A percentile compares a stretch with the other conserved stretches of the same genome.
Evolutionary conservation across 2,797 vertebrate genomes (phyloP).

Genomic region (Cetoscarus ocellatus): DNA sequence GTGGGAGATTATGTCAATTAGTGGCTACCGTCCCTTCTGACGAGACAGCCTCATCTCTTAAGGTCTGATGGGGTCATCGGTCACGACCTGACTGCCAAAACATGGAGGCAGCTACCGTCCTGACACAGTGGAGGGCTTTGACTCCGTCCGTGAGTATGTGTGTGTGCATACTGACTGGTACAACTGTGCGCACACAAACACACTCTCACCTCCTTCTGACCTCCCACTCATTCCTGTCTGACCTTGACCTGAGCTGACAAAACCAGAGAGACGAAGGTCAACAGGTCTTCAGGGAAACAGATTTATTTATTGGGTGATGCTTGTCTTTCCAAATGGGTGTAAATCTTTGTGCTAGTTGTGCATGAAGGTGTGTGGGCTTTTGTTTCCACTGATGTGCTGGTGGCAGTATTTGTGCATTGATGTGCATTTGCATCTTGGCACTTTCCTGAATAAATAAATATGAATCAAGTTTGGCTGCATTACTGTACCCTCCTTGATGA

Average conservation of each 20-base stretch:
- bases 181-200: conserved; percentile 11
- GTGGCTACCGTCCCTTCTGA: conserved; percentile 65
- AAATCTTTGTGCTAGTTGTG: conserved; percentile 49
- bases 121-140: conserved; percentile 23
- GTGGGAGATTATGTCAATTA: conserved; percentile 82
- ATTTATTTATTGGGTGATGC: conserved; percentile 72
- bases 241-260: conserved; percentile 73
- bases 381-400: conserved; percentile 30
- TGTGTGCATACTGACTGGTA: not conserved
- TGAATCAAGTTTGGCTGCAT: conserved; percentile 45
- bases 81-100: conserved; percentile 68
- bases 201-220: conserved; percentile 54
- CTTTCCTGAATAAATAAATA: conserved; percentile 22
- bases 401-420: conserved; percentile 47
- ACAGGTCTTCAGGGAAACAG: conserved; percentile 47
- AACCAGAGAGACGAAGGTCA: conserved; percentile 49
- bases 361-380: conserved; percentile 25
- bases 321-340: conserved; percentile 64
- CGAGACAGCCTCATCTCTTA: conserved; percentile 39
- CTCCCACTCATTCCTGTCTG: conserved; percentile 61
- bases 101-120: conserved; percentile 46
- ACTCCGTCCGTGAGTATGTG: conserved; percentile 10
- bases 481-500: conserved; percentile 42
- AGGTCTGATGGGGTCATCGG: conserved; percentile 67
- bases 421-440: conserved; percentile 38